Percentiles rank a stretch among this genome's conserved stretches.
Conservation (phyloP, 2,113 vertebrate genomes). For the Eidolon helvum region DNA sequence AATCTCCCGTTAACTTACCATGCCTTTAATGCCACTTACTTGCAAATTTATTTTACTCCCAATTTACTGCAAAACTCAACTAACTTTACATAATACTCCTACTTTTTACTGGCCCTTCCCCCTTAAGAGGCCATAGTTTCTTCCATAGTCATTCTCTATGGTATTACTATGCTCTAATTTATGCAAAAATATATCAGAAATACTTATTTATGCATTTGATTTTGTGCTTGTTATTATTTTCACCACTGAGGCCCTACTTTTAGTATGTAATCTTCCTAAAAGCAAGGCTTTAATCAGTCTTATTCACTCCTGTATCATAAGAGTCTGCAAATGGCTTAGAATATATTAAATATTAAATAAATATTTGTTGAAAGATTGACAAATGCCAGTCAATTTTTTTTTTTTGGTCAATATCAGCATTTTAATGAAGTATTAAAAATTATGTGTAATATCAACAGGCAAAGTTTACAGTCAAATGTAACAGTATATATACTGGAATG, state of each 20-base stretch:
- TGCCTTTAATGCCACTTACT: neutral
- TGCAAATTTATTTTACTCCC: neutral
- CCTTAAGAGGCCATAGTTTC: neutral
- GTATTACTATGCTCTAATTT: neutral
- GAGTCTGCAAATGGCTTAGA: neutral
- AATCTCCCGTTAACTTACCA: neutral
- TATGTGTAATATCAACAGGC: neutral
- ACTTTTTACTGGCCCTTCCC: neutral
- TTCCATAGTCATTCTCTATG: neutral
- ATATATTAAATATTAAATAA: neutral
- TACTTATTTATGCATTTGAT: neutral
- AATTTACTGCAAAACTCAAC: neutral
- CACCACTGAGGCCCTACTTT: accelerated
- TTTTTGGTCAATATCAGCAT: neutral
- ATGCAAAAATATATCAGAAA: neutral
- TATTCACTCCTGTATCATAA: neutral
- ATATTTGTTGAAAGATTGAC: neutral
- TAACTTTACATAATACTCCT: neutral
- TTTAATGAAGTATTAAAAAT: neutral
- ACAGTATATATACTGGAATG: neutral
- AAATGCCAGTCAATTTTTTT: neutral
- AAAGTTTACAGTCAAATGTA: neutral
- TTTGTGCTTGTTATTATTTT: neutral
- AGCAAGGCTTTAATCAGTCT: neutral
- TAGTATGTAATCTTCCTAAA: neutral